Conservation (phyloP, 1,140 invertebrate genomes). For the Drosophila navojoa region DNA sequence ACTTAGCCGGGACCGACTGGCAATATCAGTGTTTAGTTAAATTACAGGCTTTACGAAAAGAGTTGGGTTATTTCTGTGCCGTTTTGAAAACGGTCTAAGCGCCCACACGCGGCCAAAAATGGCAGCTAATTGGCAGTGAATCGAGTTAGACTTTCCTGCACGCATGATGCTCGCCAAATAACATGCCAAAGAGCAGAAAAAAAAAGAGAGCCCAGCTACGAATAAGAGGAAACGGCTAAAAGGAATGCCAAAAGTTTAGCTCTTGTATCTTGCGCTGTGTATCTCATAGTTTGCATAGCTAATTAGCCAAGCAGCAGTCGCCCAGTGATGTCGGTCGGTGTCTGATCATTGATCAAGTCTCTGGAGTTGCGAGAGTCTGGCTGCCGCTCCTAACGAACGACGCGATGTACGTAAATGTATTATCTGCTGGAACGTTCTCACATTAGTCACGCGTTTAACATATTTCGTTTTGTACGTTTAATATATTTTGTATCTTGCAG, state of each 20-base stretch:
- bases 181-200: slow-evolving; percentile 38
- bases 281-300: slow-evolving; percentile 82
- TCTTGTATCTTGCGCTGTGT: slow-evolving; percentile 68
- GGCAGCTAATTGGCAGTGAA: slow-evolving; percentile 78
- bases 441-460: slow-evolving; percentile 82
- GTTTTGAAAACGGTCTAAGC: slow-evolving; percentile 41
- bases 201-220: not conserved
- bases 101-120: slow-evolving; percentile 54
- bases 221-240: not conserved
- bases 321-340: slow-evolving; percentile 60
- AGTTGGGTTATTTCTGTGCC: no score
- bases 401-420: slow-evolving; percentile 65
- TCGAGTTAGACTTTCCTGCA: slow-evolving; percentile 76
- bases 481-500: slow-evolving; percentile 65
- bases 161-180: slow-evolving; percentile 68
- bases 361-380: no score
- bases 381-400: slow-evolving; percentile 56
- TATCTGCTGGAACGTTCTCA: slow-evolving; percentile 77
- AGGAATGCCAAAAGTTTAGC: slow-evolving; percentile 32
- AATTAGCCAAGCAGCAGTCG: slow-evolving; percentile 59
- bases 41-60: slow-evolving; percentile 56
- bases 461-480: slow-evolving; percentile 78
- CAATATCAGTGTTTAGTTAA: slow-evolving; percentile 75
- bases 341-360: slow-evolving; percentile 68
- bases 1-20: slow-evolving; percentile 31